These are phyloP conservation scores for Craniophora ligustri DNA, from an alignment of 2,888 invertebrate genomes.

Conservation along the genomic window DNA sequence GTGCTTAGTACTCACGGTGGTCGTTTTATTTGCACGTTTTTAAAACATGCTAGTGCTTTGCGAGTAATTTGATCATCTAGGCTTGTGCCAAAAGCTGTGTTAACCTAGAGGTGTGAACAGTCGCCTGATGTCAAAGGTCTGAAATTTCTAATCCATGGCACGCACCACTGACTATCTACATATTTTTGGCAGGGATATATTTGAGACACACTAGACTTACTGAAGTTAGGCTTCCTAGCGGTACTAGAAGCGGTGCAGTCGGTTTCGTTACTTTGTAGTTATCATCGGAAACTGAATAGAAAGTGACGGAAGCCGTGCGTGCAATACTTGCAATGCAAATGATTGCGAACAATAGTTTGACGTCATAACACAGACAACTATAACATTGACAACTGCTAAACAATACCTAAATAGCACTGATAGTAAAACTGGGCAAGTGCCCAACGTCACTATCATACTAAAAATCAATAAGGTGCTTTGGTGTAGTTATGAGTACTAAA, in stretches of 20 bases:
- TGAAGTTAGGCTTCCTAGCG: neutral
- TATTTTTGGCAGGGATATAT: no score
- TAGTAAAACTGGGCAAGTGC: neutral
- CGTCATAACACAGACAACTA: constrained; percentile 24
- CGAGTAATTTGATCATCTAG: no score
- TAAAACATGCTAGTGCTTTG: no score
- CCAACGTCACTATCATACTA: neutral
- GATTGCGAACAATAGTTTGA: constrained; percentile 34
- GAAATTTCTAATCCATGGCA: no score
- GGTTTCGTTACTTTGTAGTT: constrained; percentile 19
- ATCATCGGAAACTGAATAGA: constrained; percentile 20
- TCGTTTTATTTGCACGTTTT: no score
- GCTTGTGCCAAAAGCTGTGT: no score
- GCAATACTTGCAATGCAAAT: constrained; percentile 27
- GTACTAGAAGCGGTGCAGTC: constrained; percentile 7
- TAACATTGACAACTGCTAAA: constrained; percentile 6
- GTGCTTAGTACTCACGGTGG: no score
- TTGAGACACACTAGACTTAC: no score
- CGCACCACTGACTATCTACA: no score
- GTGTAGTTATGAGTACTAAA: neutral
- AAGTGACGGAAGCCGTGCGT: constrained; percentile 7
- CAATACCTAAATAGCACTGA: constrained; percentile 3
- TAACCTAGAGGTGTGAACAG: no score
- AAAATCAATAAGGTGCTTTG: neutral
- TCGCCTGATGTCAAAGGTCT: no score